A percentile compares a stretch with the other conserved stretches of the same genome.
Evolutionary conservation across 2,113 vertebrate genomes (phyloP).

Genomic region (Anhinga rufa): DNA sequence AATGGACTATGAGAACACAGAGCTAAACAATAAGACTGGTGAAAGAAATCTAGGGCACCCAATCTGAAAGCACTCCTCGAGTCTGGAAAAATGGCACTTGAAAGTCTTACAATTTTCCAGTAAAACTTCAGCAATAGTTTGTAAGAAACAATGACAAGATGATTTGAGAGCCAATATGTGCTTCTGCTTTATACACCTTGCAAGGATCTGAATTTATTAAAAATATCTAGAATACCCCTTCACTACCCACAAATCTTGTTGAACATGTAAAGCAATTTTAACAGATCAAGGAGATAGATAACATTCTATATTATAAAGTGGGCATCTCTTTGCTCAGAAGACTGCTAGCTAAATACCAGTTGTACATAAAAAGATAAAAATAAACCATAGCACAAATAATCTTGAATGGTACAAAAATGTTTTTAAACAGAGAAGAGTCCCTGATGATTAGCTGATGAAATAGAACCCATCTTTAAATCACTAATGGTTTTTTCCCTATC

Average conservation of each 20-base stretch:
- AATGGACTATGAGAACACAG: not conserved
- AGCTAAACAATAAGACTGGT: not conserved
- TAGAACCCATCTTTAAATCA: not conserved
- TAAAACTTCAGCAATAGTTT: not conserved
- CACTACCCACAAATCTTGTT: not conserved
- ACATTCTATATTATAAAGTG: not conserved
- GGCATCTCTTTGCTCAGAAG: not conserved
- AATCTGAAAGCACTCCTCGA: not conserved
- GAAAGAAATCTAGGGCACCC: not conserved
- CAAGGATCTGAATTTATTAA: not conserved
- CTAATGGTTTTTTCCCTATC: not conserved
- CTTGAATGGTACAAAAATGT: not conserved
- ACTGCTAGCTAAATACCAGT: not conserved
- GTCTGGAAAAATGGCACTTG: not conserved
- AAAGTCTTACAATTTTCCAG: not conserved
- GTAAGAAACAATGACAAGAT: not conserved
- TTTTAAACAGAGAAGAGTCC: not conserved
- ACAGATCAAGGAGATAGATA: not conserved
- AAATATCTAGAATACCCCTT: not conserved
- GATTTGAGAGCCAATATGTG: not conserved
- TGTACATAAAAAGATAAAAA: not conserved
- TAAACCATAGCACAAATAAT: not conserved
- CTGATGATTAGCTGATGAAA: not conserved
- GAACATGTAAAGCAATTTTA: not conserved
- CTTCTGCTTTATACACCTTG: not conserved